Evolutionary conservation across 2,888 invertebrate genomes (phyloP), one percentile per base, ranked within the genome.

Genomic region (Scaeva pyrastri): DNA sequence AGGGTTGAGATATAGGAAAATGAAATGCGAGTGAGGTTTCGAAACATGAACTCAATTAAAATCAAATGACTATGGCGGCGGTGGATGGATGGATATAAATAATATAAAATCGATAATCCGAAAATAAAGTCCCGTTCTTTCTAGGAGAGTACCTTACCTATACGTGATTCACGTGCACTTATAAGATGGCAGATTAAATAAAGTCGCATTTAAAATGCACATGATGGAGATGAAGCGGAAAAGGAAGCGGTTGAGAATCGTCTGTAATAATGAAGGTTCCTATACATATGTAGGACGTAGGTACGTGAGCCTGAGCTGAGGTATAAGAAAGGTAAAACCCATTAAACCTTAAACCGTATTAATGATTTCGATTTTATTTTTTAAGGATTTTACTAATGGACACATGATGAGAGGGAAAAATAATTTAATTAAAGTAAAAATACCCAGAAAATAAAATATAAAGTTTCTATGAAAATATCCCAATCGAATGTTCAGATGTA

Each of bases 21-120:
- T 56, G 31, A 56, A 66, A 66, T 66, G 19, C 66, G 66, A 66
- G 45, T 48, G 45, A 45, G 26, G 6, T 31, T 43, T 48, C 26
- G 66, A 66, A 66, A 66, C 66, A 66, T 45, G 48, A 66, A 66
- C 66, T 66, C 66, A 66, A 66, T 66, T 66, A 66, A 45, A 48
- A 48, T 66, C 48, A 12, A 66, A 45, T 48, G 48, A 48, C 10
- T 66, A 7, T 26, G 26, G 26, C n/a, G 45, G 31, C 16, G 26
- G 41, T 64, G 11, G 12, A n/a, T 26, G 1, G 1, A 26, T 1
- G 26, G 26, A 23, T 36, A 58, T 58, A 58, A 31, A 58, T n/a
- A n/a, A n/a, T 58, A 21, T 16, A 36, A 58, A 58, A 58, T 58
- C 58, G 58, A 58, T 58, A 39, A 58, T 58, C 58, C 19, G 19